Evolutionary conservation across 1,140 invertebrate genomes (phyloP), one percentile per base, ranked within the genome.

Genomic region (Mamestra configurata): DNA sequence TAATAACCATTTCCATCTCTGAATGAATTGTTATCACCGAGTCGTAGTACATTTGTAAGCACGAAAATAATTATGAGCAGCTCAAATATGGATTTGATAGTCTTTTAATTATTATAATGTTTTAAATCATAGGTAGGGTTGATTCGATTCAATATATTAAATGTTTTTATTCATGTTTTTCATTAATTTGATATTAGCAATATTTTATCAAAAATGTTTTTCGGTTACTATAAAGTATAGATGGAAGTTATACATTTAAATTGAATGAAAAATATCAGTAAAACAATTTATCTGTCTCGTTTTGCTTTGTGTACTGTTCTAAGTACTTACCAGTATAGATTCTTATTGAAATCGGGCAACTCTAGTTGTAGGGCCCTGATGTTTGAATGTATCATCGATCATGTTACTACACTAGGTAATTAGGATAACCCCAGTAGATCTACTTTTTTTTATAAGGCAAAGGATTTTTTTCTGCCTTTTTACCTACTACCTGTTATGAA

Each of bases 291-390:
- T n/a, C n/a, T n/a, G n/a, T n/a, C n/a, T n/a, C n/a, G n/a, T 64
- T 40, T 40, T 40, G 59, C 7, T 61, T 35, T 61, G 31, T n/a
- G 31, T 64, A 20, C 35, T 64, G 59, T 64, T 64, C 2, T 64
- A 40, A 37, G 57, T 61, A 61, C n/a, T n/a, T n/a, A n/a, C 57
- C 31, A 35, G n/a, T 37, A 61, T 64, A n/a, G 59, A 64, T 64
- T 22, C 10, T 55, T 55, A 10, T 64, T 40, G 31, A n/a, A 37
- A 64, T 64, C 59, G 18, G 20, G 11, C 35, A 31, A 64, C 35
- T 10, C 59, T 46, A 68, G 0, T 13, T 6, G 15, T 49, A 68
- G 64, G 64, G 64, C 64, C 40, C 40, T 68, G 40, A 49, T 49
- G 4, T 68, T 46, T 43, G 10, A 68, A 46, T 68, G 40, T 68